These are phyloP conservation scores for Drosophila littoralis DNA, from an alignment of 1,140 invertebrate species.

Conservation along the genomic window DNA sequence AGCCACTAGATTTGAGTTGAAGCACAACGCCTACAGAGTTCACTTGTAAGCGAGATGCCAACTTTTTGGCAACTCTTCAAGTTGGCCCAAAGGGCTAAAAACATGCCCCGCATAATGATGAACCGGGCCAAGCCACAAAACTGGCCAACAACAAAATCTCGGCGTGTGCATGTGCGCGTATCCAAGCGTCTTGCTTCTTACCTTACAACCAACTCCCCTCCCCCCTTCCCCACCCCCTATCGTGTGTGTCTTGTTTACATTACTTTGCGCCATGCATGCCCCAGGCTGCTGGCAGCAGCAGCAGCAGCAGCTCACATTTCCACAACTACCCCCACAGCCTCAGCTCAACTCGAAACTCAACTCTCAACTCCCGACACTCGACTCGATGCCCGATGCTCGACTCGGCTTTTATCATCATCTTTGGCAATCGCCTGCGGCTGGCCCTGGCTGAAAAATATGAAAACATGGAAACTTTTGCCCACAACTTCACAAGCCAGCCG, in stretches of 20 bases:
- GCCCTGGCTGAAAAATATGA: conserved; percentile 36
- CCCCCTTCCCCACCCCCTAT: no score
- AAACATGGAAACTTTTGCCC: conserved; percentile 45
- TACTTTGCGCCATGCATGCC: conserved; percentile 38
- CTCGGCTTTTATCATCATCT: conserved; percentile 46
- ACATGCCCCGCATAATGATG: conserved; percentile 31
- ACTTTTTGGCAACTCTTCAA: conserved; percentile 15
- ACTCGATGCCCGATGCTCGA: conserved; percentile 1
- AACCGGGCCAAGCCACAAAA: conserved; percentile 30
- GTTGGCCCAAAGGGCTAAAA: conserved; percentile 10
- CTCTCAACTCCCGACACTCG: conserved; percentile 14
- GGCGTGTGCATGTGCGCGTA: conserved; percentile 6
- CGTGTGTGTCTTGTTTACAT: conserved; percentile 31
- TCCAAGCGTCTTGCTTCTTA: background rate
- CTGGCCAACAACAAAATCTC: conserved; percentile 39
- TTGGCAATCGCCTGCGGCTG: conserved; percentile 39
- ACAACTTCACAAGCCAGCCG: conserved; percentile 35
- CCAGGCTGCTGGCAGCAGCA: conserved; percentile 14
- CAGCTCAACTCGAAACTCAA: background rate
- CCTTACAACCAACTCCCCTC: background rate
- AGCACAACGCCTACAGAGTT: conserved; percentile 5
- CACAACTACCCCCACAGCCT: background rate
- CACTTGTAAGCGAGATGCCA: background rate
- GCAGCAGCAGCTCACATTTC: background rate
- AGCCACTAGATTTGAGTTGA: background rate